Evolutionary conservation across 1,140 invertebrate genomes (phyloP).

Genomic region (Drosophila nebulosa): DNA sequence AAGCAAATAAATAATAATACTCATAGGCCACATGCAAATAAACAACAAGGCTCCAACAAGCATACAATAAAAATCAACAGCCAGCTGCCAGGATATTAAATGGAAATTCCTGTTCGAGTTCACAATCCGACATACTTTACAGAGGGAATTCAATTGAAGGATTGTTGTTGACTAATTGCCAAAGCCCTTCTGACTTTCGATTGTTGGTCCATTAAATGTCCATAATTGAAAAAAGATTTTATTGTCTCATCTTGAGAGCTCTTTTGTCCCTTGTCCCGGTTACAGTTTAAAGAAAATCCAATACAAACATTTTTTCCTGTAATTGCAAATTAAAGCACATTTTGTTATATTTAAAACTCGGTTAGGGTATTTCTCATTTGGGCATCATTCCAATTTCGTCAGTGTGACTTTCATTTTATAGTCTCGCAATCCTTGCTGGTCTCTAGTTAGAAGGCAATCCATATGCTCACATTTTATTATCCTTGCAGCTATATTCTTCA

Average conservation of each 20-base stretch:
- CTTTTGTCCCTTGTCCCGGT: no score
- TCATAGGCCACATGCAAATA: not conserved
- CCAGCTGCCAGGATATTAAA: constrained; percentile 18
- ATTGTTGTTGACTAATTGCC: constrained; percentile 26
- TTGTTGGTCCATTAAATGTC: not conserved
- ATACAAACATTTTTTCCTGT: no score
- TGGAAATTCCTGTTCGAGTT: constrained; percentile 8
- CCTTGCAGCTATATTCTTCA: constrained; percentile 43
- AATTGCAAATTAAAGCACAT: no score
- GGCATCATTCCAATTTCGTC: constrained; percentile 35
- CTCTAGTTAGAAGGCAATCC: not conserved
- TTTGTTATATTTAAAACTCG: no score
- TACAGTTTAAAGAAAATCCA: no score
- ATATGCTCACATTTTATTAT: constrained; percentile 39
- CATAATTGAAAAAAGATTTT: not conserved
- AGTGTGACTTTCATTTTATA: constrained; percentile 32
- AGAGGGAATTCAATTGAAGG: not conserved
- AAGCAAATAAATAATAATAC: constrained; percentile 17
- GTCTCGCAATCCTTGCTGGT: not conserved
- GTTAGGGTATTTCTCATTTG: not conserved
- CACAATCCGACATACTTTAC: not conserved
- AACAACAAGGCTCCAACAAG: constrained; percentile 28
- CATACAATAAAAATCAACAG: constrained; percentile 39
- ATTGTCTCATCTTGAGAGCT: not conserved
- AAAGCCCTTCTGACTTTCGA: constrained; percentile 36